Evolutionary conservation across 2,888 invertebrate genomes (phyloP).

Genomic region (Stomorhina lunata): DNA sequence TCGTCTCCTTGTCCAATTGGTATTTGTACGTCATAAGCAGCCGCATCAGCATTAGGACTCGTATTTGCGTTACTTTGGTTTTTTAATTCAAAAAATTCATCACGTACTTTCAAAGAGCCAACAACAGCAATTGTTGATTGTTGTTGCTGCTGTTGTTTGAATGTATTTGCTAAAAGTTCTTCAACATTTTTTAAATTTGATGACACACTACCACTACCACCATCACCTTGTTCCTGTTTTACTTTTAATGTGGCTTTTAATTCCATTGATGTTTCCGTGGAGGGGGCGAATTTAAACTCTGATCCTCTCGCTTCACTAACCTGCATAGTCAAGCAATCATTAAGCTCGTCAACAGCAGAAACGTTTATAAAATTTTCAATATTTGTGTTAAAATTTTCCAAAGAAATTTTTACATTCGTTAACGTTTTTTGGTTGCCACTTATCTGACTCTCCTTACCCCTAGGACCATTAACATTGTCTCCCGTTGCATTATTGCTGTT

Average conservation of each 20-base stretch:
- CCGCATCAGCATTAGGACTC: constrained; percentile 8
- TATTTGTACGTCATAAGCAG: constrained; percentile 48
- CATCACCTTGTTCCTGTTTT: constrained; percentile 2
- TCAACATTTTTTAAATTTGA: constrained; percentile 38
- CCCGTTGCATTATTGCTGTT: constrained; percentile 69
- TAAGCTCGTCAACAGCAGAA: constrained; percentile 38
- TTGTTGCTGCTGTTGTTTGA: constrained; percentile 16
- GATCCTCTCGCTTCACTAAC: constrained; percentile 51
- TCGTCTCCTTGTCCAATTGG: neutral
- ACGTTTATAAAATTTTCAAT: constrained; percentile 46
- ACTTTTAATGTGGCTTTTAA: constrained; percentile 9
- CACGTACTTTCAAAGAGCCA: constrained; percentile 68
- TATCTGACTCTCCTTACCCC: neutral
- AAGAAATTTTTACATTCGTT: constrained; percentile 33
- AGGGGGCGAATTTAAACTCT: constrained; percentile 40
- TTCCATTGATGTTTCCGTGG: constrained; percentile 38
- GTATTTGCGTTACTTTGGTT: constrained; percentile 68
- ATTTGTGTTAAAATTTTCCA: constrained; percentile 49
- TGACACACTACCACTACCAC: no score
- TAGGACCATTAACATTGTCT: constrained; percentile 40
- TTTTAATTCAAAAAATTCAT: constrained; percentile 68
- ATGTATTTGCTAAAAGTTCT: constrained; percentile 52
- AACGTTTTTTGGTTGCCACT: constrained; percentile 29
- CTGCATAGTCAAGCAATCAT: constrained; percentile 41
- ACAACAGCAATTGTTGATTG: constrained; percentile 27